Evolutionary conservation across 2,888 invertebrate genomes (phyloP).

Genomic region (Stratiomys singularior): DNA sequence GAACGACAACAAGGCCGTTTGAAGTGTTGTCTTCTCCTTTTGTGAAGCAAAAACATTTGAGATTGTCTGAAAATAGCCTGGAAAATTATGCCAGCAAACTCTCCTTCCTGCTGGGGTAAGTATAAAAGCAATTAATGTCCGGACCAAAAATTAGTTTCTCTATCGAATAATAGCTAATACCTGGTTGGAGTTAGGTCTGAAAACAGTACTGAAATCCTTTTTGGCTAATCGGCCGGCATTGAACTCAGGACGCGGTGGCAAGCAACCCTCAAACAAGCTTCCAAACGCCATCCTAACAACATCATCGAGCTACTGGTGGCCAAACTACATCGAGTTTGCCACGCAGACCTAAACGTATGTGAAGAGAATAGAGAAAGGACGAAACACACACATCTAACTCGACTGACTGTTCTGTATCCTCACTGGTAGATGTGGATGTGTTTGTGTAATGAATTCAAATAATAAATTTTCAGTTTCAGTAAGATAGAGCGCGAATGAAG

Average conservation of each 20-base stretch:
- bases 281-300: slow-evolving; percentile 47
- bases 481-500: neutral
- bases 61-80: neutral
- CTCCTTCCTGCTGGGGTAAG: neutral
- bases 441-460: slow-evolving; percentile 26
- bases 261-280: slow-evolving; percentile 56
- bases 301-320: slow-evolving; percentile 4
- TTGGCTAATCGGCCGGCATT: slow-evolving; percentile 51
- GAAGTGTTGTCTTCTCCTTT: neutral
- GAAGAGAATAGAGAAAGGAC: neutral
- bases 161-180: neutral
- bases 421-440: neutral
- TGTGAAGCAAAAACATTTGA: too few relatives aligned
- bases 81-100: neutral
- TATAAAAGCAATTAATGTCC: slow-evolving; percentile 21
- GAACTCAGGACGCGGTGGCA: slow-evolving; percentile 54
- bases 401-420: neutral
- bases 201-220: slow-evolving; percentile 34
- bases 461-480: slow-evolving; percentile 33
- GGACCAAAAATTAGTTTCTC: slow-evolving; percentile 22
- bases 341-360: neutral
- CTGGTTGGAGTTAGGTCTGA: neutral
- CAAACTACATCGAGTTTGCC: neutral
- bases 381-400: too few relatives aligned
- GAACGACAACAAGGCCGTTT: neutral